Evolutionary conservation across 1,140 invertebrate species (phyloP).

Genomic region (Temnothorax longispinosus): DNA sequence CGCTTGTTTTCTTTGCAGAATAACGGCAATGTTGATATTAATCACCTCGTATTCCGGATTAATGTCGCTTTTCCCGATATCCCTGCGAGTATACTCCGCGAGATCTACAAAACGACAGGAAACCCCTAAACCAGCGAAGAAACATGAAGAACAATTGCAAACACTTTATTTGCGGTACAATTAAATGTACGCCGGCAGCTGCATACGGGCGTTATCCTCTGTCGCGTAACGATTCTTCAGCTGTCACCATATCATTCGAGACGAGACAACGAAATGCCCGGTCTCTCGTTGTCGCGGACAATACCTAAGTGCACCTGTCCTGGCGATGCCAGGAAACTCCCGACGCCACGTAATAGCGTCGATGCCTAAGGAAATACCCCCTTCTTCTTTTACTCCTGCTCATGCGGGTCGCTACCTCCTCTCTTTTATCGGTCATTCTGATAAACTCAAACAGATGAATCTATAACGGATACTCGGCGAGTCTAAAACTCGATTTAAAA

Average conservation of each 20-base stretch:
- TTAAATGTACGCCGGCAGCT: constrained; percentile 76
- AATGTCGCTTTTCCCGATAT: not conserved
- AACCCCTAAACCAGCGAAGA: not conserved
- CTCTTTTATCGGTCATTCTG: constrained; percentile 1
- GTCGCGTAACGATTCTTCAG: constrained; percentile 76
- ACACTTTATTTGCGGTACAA: constrained; percentile 58
- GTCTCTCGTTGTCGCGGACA: constrained; percentile 54
- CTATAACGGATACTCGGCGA: not conserved
- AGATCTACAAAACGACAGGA: not conserved
- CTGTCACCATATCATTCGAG: constrained; percentile 74
- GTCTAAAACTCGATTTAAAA: not conserved
- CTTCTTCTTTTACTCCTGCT: not conserved
- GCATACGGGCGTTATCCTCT: constrained; percentile 79
- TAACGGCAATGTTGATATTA: not conserved
- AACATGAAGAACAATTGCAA: constrained; percentile 7
- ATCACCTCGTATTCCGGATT: not conserved
- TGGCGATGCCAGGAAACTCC: constrained; percentile 4
- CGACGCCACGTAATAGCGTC: not conserved
- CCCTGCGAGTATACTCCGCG: not conserved
- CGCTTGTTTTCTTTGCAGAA: not conserved
- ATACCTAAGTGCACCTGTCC: constrained; percentile 69
- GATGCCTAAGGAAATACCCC: not conserved
- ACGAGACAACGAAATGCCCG: constrained; percentile 47
- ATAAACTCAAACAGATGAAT: not conserved
- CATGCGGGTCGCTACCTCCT: constrained; percentile 20